A percentile compares a stretch with the other conserved stretches of the same genome.
Conservation (phyloP, 2,113 vertebrate genomes). For the Bubalus kerabau region DNA sequence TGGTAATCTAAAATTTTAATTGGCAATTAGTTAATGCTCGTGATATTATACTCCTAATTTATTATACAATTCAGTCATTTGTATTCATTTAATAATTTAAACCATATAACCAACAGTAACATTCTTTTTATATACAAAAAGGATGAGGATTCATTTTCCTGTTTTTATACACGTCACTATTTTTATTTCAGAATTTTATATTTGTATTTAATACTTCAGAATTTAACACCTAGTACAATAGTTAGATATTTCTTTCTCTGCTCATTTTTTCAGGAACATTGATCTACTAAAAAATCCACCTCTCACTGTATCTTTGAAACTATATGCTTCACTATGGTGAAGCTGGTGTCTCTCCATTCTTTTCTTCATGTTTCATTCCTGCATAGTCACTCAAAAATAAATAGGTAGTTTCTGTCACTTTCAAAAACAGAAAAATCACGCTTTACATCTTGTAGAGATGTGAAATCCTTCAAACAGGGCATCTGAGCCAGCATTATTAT, state of each 20-base stretch:
- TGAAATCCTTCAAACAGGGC: not conserved
- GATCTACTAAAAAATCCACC: not conserved
- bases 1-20: conserved; percentile 35
- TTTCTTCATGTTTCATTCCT: not conserved
- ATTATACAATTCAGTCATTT: conserved; percentile 23
- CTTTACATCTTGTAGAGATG: not conserved
- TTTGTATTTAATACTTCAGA: not conserved
- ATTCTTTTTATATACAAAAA: not conserved
- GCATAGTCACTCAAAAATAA: not conserved
- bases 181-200: conserved; percentile 21
- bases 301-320: not conserved
- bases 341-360: not conserved
- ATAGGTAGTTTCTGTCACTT: not conserved
- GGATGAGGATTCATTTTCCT: not conserved
- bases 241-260: not conserved
- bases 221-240: not conserved
- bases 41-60: not conserved
- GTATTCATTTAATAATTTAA: conserved; percentile 32
- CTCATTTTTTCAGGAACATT: not conserved
- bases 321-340: not conserved
- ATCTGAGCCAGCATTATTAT: not conserved
- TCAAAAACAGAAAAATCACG: not conserved
- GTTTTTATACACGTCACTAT: not conserved
- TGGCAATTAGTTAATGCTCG: not conserved
- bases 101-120: not conserved